Percentiles rank a stretch among this genome's conserved stretches.
These are phyloP conservation scores for Periplaneta americana DNA, from an alignment of 1,140 invertebrate genomes.

Conservation along the genomic window DNA sequence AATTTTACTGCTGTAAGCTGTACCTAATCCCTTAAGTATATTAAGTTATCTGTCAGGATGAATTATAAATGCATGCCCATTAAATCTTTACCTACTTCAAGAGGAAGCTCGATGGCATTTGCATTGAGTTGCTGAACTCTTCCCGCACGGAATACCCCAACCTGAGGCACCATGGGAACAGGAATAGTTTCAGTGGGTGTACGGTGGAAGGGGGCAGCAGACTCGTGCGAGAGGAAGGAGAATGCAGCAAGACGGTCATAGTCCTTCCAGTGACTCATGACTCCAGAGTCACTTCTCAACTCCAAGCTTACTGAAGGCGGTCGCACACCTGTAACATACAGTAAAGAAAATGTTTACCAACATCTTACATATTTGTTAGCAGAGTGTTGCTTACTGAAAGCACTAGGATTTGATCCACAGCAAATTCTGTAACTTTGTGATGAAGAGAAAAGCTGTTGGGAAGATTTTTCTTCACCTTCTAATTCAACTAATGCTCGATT, in stretches of 20 bases:
- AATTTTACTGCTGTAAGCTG: too few relatives aligned
- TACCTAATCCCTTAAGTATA: too few relatives aligned
- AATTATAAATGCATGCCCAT: too few relatives aligned
- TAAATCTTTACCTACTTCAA: slow-evolving; percentile 29
- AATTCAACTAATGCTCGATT: too few relatives aligned
- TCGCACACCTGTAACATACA: not conserved
- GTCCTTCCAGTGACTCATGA: slow-evolving; percentile 34
- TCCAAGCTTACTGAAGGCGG: slow-evolving; percentile 22
- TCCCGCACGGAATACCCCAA: slow-evolving; percentile 28
- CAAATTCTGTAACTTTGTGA: too few relatives aligned
- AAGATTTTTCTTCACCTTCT: too few relatives aligned
- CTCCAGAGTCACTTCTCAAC: slow-evolving; percentile 29
- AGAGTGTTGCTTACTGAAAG: too few relatives aligned
- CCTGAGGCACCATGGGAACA: slow-evolving; percentile 33
- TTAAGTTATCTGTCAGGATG: too few relatives aligned
- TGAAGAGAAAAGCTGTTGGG: too few relatives aligned
- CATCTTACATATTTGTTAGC: too few relatives aligned
- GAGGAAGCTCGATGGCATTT: slow-evolving; percentile 25
- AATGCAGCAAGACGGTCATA: slow-evolving; percentile 29
- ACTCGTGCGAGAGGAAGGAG: slow-evolving; percentile 29
- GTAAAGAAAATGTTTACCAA: too few relatives aligned
- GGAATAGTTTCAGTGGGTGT: slow-evolving; percentile 19
- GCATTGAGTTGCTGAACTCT: slow-evolving; percentile 21
- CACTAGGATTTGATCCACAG: too few relatives aligned
- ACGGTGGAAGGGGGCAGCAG: slow-evolving; percentile 25